Base-by-base conservation (phyloP, 2,797 vertebrate genomes). In the Perodicticus potto region DNA sequence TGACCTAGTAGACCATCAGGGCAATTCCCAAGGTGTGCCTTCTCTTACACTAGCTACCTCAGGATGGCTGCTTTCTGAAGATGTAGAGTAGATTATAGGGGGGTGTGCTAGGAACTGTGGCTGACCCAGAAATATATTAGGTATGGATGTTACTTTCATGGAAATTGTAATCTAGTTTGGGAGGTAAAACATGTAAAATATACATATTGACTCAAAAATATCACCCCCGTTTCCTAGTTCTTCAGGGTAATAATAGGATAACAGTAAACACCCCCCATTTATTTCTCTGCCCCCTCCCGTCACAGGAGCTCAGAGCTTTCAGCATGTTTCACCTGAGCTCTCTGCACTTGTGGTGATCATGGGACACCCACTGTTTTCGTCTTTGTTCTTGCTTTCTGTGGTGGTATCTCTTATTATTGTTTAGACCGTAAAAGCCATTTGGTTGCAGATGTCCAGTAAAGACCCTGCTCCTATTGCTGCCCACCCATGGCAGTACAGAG, bases 201-300 rank as follows among this genome's bases (percentile, higher is more conserved):
- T 91, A 92, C 85, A 85, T 82, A 80, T 74, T 80, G 37, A 17
- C 70, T 91, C 70, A 76, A 70, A 74, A 74, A 85, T 45, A 19
- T 55, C 72, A 69, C 7, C 72, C 45, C 73, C 29, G 32, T 87
- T 85, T 93, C 82, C 49, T 34, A n/a, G 53, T 65, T 95, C 14
- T 72, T 9, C 11, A 57, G 49, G 22, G 25, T 69, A 57, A 72
- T 55, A 72, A 61, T 43, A 88, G 69, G n/a, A 82, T 77, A 67
- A 43, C 78, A 65, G 61, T 93, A 67, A 67, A 37, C 10, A 43
- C 29, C 70, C n/a, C 59, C 37, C 19, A n/a, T 16, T 82, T 83
- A 37, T 78, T 86, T 74, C 9, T 80, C 80, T 95, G 49, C 9
- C 32, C 34, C 9, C 32, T 49, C 43, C 12, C 14, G 65, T 20